Base-by-base conservation (phyloP, 2,113 vertebrate species). In the Scomber scombrus region DNA sequence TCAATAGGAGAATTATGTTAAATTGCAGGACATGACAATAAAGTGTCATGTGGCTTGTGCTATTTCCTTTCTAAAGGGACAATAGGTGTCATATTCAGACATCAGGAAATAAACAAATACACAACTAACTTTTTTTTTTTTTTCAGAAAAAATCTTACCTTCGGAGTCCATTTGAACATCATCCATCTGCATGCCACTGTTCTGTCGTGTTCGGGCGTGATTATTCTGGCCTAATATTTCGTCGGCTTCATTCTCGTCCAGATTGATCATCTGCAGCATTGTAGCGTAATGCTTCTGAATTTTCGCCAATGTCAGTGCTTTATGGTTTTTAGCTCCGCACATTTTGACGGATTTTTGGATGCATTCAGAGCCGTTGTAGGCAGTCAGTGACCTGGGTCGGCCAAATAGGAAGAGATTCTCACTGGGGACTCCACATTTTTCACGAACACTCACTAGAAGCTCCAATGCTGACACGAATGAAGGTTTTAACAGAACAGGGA, bases 401-500 rank as follows among this genome's bases (percentile, higher is more conserved):
- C 34, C 85, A 15, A 93, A 91, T 18, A 93, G 31, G 18, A 73
- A 93, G 2, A 52, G 72, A 21, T 92, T 93, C 15, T 75, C 4
- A 0, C 49, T 34, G 15, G 78, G 71, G 11, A 93, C 65, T 0
- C 90, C 89, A 18, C 89, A 91, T 0, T 6, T 29, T 55, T 85
- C 57, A 0, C 90, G 89, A 2, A 51, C 18, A 0, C 49, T 4
- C 0, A 88, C 29, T 0, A 93, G 78, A 6, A 91, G 75, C 70
- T 93, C 89, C 49, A 92, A 3, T 0, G 85, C 61, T 0, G 89
- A 84, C 29, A 66, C 57, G 11, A 90, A 81, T 0, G 86, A 67
- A 5, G 87, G 84, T 16, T 90, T 92, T 0, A 93, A 62, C 0
- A 93, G 13, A 16, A 93, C 64, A 0, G 92, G 92, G 3, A 93